Percentiles rank a stretch among this genome's conserved stretches.
Evolutionary conservation across 2,797 vertebrate genomes (phyloP).

Genomic region (Myiotriccus ornatus): DNA sequence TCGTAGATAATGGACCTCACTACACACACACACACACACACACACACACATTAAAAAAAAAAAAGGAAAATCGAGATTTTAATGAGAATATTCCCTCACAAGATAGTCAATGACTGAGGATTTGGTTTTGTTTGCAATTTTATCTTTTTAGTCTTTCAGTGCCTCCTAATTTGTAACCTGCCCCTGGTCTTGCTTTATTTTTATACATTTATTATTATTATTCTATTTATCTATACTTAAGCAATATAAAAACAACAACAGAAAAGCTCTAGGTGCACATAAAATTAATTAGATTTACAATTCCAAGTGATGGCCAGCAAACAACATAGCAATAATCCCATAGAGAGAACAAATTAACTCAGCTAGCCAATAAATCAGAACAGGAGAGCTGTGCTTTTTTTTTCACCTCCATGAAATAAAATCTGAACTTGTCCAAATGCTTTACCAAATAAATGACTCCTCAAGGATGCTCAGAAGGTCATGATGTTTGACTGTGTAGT

Average conservation of each 20-base stretch:
- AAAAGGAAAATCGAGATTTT: background rate
- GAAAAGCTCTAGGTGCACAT: background rate
- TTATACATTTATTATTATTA: background rate
- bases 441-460: slow-evolving; percentile 4
- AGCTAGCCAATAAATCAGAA: slow-evolving; percentile 25
- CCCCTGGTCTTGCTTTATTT: background rate
- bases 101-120: background rate
- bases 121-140: background rate
- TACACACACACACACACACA: accelerated
- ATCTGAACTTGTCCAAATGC: background rate
- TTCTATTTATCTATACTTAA: background rate
- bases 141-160: background rate
- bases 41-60: accelerated
- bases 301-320: background rate
- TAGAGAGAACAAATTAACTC: slow-evolving; percentile 33
- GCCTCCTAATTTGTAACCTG: background rate
- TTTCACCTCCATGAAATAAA: background rate
- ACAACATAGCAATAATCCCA: background rate
- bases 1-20: slow-evolving; percentile 30
- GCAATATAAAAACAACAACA: background rate
- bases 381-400: background rate
- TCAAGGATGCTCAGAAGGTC: background rate
- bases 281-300: slow-evolving; percentile 38
- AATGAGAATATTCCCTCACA: background rate
- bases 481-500: background rate